Evolutionary conservation across 1,140 invertebrate genomes (phyloP), one percentile per base, ranked within the genome.

Genomic region (Andricus grossulariae): DNA sequence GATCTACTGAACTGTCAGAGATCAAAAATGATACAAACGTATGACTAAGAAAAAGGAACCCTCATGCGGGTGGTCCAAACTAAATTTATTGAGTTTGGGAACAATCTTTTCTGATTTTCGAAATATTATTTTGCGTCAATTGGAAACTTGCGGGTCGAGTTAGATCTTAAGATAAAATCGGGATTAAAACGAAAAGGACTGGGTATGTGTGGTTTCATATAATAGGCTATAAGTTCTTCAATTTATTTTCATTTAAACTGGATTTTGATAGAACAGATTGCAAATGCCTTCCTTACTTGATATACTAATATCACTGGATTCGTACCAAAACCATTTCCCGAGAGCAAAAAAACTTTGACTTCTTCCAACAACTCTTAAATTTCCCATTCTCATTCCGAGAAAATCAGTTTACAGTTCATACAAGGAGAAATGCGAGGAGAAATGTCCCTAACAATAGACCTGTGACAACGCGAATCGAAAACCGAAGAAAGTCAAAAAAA

Each of bases 331-430:
- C 71, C 6, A 45, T 45, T 45, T 45, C 0, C 39, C 39, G 39
- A 11, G 10, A 45, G 39, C 7, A 45, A 45, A 7, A 10, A 45
- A 45, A 10, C 39, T 45, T 45, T 45, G 39, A 45, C 39, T 45
- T 45, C 39, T 45, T 45, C 7, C 39, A 45, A 45, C 39, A 45
- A 5, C 39, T 45, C 39, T 7, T 45, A 45, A 45, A 45, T 45
- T 45, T 45, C 39, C 10, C 10, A 45, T 45, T 45, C 0, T 45
- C 39, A 45, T 11, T 45, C 39, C 7, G 39, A 45, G 39, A 71
- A 79, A 81, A 76, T 78, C 74, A 74, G 75, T 74, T 57, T 16
- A 72, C 70, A 70, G 75, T 52, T 77, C 71, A 78, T 73, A 75
- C 75, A 52, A 71, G 32, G 45, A 73, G 21, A 54, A 60, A 76